Conservation (phyloP, 2,888 invertebrate genomes). For the Microctonus hyperodae region DNA sequence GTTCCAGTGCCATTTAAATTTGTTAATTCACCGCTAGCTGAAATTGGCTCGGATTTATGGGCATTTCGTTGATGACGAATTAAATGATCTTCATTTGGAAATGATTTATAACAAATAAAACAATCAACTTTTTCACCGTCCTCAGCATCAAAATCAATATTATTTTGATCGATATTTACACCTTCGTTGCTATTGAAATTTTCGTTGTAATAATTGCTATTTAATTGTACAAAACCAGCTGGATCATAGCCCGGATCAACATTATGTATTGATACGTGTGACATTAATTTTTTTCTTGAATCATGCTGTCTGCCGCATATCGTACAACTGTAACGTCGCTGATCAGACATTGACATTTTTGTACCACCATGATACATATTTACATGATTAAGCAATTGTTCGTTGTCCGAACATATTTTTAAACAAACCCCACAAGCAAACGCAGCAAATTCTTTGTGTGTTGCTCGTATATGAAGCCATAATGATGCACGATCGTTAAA, state of each 20-base stretch:
- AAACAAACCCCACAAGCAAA: constrained; percentile 68
- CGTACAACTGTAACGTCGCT: constrained; percentile 63
- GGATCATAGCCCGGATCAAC: constrained; percentile 65
- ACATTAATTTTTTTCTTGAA: constrained; percentile 65
- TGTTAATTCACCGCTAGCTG: constrained; percentile 41
- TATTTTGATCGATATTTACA: constrained; percentile 43
- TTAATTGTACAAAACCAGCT: constrained; percentile 64
- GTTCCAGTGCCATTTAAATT: constrained; percentile 42
- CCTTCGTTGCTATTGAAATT: constrained; percentile 51
- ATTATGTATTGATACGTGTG: constrained; percentile 67
- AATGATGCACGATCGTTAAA: constrained; percentile 66
- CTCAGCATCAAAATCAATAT: constrained; percentile 53
- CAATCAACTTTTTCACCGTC: constrained; percentile 60
- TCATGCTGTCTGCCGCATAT: constrained; percentile 68
- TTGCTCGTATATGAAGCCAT: constrained; percentile 66
- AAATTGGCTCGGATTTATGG: constrained; percentile 54
- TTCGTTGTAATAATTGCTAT: constrained; percentile 58
- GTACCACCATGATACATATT: constrained; percentile 64
- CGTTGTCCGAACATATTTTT: constrained; percentile 64
- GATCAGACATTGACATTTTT: constrained; percentile 58
- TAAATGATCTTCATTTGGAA: constrained; percentile 64
- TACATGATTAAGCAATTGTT: constrained; percentile 65
- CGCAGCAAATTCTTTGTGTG: constrained; percentile 66
- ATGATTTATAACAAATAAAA: constrained; percentile 63
- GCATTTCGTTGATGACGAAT: constrained; percentile 63